Evolutionary conservation across 2,113 vertebrate species (phyloP), one percentile per base, ranked within the genome.

Genomic region (Syngnathus scovelli): DNA sequence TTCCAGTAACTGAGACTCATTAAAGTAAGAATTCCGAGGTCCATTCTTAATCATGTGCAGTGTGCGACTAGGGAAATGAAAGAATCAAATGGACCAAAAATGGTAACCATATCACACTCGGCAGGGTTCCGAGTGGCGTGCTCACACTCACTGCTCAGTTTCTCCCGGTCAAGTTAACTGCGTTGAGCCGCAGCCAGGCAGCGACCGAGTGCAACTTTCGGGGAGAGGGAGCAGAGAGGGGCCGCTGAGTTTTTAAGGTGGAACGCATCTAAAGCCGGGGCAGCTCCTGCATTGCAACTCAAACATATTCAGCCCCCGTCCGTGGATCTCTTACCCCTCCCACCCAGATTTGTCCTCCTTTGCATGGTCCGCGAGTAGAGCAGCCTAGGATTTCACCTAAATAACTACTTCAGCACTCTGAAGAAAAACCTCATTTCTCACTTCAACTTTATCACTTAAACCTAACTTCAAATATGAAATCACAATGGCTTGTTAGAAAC

Each of bases 241-340:
- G 77, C 78, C 74, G 73, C 84, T 21, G 72, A 85, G 80, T 61
- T 85, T 81, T 90, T 89, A 90, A 90, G 89, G 88, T 88, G 82
- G 87, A 87, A 5, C 66, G 59, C 2, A 39, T 1, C 18, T 68
- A 12, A 41, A 21, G 11, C 6, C 0, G 2, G 11, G 3, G 67
- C 23, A 21, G 59, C 37, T 39, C 70, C 60, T 6, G 11, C 36
- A 23, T 33, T 63, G 38, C 43, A 19, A 36, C 6, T 64, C 12
- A 71, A 46, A 54, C 46, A 58, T 27, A 1, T 10, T 9, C 51
- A 68, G 70, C 78, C 74, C 79, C 75, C 48, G 74, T 78, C 68
- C 51, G 66, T 59, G 60, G 59, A 62, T 33, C 56, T 27, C 61
- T n/a, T 7, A 16, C 54, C 79, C 69, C 72, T 3, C 77, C 75